Base-by-base conservation (phyloP, 2,797 vertebrate species). In the Gymnopithys bicolor region DNA sequence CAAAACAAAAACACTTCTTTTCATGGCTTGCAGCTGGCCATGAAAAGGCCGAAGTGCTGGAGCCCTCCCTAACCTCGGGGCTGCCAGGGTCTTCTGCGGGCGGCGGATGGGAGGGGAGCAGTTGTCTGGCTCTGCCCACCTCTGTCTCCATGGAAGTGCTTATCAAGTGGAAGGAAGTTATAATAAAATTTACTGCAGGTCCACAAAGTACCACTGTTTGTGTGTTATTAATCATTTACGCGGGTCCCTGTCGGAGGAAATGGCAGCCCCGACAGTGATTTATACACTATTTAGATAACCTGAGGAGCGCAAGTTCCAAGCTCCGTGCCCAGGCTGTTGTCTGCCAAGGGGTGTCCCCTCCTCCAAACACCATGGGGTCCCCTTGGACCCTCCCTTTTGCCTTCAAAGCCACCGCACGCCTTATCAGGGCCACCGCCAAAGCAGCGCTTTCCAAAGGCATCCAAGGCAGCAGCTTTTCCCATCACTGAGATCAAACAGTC, bases 91-190 rank as follows among this genome's bases (percentile, higher is more conserved):
- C 89, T 55, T 19, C 69, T 35, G 55, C 14, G 11, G 85, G 60
- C 11, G 27, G 41, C 14, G 19, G 82, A 89, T 68, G 60, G 74
- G 43, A 28, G 59, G 59, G 77, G 58, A 62, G 56, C 3, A 10
- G 51, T 66, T 6, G 19, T 46, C 32, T 19, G 6, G 46, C 43
- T 9, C 59, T 64, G 37, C 89, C 46, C 13, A 1, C n/a, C 85
- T 11, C 90, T 33, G 49, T 66, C 76, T 92, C 93, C 78, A 6
- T 70, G 69, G 91, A 89, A 87, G 75, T 45, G 84, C 79, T 96
- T 73, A 97, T 62, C 87, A 45, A 84, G 63, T 93, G 95, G 86
- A 94, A 96, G 92, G 96, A 97, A 97, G 91, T 93, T 43, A 66
- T 80, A 73, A 76, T 28, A 85, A 86, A 83, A 96, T 90, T 90